Evolutionary conservation across 2,113 vertebrate species (phyloP).

Genomic region (Physeter macrocephalus): DNA sequence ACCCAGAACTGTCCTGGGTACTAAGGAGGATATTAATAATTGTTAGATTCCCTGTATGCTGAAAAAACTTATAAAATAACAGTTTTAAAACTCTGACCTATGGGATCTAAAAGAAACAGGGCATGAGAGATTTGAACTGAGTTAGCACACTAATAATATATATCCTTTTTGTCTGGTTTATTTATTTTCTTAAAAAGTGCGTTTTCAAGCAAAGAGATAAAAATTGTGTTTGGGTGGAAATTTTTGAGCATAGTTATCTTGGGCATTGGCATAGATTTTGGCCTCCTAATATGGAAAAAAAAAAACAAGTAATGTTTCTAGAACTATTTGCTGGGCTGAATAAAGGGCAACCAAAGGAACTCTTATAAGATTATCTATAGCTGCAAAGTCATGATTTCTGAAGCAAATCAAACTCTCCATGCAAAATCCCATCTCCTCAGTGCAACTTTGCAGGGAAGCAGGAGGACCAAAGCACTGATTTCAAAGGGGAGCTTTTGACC

Average conservation of each 20-base stretch:
- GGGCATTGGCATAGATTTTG: background rate
- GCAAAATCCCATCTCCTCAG: conserved; percentile 4
- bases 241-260: background rate
- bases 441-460: background rate
- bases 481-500: background rate
- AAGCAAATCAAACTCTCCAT: conserved; percentile 5
- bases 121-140: background rate
- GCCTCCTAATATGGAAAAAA: background rate
- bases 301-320: conserved; percentile 24
- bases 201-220: background rate
- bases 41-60: background rate
- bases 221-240: background rate
- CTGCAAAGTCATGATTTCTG: conserved; percentile 14
- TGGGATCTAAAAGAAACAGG: background rate
- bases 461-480: background rate
- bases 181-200: background rate
- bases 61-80: background rate
- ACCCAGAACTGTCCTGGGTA: background rate
- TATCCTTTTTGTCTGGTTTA: background rate
- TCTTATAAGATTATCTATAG: background rate
- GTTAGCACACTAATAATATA: background rate
- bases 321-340: background rate
- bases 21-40: background rate
- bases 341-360: background rate
- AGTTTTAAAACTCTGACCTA: background rate